phyloP scores from a whole-genome alignment of 2,113 vertebrate species.

The Solea solea region DNA sequence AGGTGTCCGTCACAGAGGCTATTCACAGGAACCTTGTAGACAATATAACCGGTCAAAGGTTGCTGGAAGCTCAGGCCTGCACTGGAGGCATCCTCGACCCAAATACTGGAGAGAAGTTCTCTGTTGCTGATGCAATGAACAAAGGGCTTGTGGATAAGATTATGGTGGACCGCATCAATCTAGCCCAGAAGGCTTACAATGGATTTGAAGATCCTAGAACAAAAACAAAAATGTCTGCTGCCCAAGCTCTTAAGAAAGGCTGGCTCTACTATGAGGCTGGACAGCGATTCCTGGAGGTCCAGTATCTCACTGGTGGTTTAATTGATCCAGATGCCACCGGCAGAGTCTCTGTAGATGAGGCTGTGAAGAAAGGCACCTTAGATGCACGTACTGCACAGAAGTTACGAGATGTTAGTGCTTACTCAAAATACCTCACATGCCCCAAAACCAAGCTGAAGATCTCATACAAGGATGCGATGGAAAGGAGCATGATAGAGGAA shows the following conservation, averaged over 20 bases:
- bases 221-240: conserved; percentile 97
- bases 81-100: conserved; percentile 96
- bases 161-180: conserved; percentile 97
- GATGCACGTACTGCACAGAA: conserved; percentile 94
- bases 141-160: conserved; percentile 94
- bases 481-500: conserved; percentile 96
- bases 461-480: conserved; percentile 97
- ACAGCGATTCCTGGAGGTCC: conserved; percentile 96
- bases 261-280: conserved; percentile 98
- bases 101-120: conserved; percentile 87
- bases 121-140: conserved; percentile 86
- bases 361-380: conserved; percentile 90
- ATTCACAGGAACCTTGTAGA: conserved; percentile 96
- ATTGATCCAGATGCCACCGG: conserved; percentile 88
- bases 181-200: conserved; percentile 95
- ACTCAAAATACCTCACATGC: conserved; percentile 97
- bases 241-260: conserved; percentile 97
- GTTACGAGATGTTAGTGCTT: conserved; percentile 89
- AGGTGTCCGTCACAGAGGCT: conserved; percentile 94
- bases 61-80: conserved; percentile 96
- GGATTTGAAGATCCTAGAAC: conserved; percentile 98
- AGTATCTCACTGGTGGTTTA: conserved; percentile 95
- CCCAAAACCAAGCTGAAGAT: conserved; percentile 99
- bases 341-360: conserved; percentile 91
- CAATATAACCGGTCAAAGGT: conserved; percentile 94